A percentile compares a stretch with the other conserved stretches of the same genome.
phyloP scores from a whole-genome alignment of 1,140 invertebrate genomes.

The Drosophila sproati region DNA sequence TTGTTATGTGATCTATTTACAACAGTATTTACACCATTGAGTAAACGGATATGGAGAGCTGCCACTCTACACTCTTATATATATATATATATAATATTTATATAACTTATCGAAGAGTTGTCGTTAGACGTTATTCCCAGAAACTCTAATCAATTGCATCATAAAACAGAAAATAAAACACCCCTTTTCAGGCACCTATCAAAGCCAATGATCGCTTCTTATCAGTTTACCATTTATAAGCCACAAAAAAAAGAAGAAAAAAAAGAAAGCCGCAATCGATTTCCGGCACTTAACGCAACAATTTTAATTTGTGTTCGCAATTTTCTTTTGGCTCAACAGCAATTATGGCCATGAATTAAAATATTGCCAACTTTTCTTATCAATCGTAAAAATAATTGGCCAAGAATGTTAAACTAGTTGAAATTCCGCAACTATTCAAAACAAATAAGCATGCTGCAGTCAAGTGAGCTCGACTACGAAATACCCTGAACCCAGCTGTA shows the following conservation, averaged over 20 bases:
- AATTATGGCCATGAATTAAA: slow-evolving; percentile 5
- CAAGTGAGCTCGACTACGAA: no score
- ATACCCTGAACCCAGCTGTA: no score
- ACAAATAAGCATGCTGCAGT: no score
- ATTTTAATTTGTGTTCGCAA: slow-evolving; percentile 32
- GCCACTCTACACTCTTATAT: no score
- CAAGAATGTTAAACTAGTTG: no score
- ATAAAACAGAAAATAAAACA: slow-evolving; percentile 13
- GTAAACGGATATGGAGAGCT: no score
- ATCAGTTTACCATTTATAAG: slow-evolving; percentile 30
- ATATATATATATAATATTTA: background rate
- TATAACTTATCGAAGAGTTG: background rate
- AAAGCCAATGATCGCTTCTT: slow-evolving; percentile 8
- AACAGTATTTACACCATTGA: no score
- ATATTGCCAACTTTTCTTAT: slow-evolving; percentile 12
- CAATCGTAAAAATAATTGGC: background rate
- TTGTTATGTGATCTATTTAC: background rate
- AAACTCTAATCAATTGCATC: slow-evolving; percentile 33
- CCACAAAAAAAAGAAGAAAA: background rate
- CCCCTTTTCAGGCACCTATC: background rate
- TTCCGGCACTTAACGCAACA: slow-evolving; percentile 31
- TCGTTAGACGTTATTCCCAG: slow-evolving; percentile 13
- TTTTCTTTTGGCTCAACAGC: slow-evolving; percentile 11
- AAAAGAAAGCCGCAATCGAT: slow-evolving; percentile 19
- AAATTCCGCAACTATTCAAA: no score